Conservation (phyloP, 1,140 invertebrate species). For the Drosophila kanapiae region DNA sequence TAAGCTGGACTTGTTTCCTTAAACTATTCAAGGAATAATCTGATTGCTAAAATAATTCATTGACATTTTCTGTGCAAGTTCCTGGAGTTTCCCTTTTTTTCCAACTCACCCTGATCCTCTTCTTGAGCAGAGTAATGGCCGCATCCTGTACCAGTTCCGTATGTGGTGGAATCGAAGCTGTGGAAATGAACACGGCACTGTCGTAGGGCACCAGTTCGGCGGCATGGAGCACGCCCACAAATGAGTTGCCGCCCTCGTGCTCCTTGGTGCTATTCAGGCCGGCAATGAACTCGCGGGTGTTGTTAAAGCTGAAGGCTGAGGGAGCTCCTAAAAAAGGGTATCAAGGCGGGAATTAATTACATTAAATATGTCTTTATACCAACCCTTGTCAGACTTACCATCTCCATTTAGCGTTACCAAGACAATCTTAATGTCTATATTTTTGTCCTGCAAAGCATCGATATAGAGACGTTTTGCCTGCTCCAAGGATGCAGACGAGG, state of each 20-base stretch:
- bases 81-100: neutral
- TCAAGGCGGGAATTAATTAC: too few relatives aligned
- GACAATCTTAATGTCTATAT: constrained; percentile 83
- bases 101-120: constrained; percentile 86
- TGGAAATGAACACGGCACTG: constrained; percentile 87
- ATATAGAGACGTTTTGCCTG: constrained; percentile 86
- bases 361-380: neutral
- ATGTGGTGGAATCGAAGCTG: constrained; percentile 85
- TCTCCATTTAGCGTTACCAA: constrained; percentile 80
- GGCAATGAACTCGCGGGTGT: constrained; percentile 81
- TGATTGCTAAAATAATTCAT: neutral
- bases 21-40: neutral
- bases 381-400: constrained; percentile 51
- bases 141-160: constrained; percentile 86
- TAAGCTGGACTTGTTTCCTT: too few relatives aligned
- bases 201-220: constrained; percentile 87
- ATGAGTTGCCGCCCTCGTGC: constrained; percentile 73
- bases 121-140: constrained; percentile 86
- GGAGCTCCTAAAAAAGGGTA: constrained; percentile 58
- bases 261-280: constrained; percentile 83
- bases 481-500: constrained; percentile 84
- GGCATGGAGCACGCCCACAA: constrained; percentile 82
- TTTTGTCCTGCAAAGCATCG: constrained; percentile 79
- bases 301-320: constrained; percentile 82
- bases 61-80: too few relatives aligned